Evolutionary conservation across 2,888 invertebrate genomes (phyloP).

Genomic region (Caradrina clavipalpis): DNA sequence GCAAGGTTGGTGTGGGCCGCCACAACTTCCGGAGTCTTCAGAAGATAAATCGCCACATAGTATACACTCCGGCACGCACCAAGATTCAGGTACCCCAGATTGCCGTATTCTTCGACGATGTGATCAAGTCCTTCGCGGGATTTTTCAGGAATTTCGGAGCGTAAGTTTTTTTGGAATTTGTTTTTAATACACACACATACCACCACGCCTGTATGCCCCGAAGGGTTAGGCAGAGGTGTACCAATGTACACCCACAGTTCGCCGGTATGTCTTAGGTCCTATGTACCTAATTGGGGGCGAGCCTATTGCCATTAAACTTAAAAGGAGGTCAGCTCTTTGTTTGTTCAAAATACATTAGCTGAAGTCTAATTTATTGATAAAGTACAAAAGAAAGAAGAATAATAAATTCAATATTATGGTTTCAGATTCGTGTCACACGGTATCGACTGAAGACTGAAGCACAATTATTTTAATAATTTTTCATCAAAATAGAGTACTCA

Average conservation of each 20-base stretch:
- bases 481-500: background rate
- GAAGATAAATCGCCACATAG: constrained; percentile 70
- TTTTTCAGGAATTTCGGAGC: constrained; percentile 77
- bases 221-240: too few species aligned
- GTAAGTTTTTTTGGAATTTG: constrained; percentile 61
- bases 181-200: too few species aligned
- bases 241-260: too few species aligned
- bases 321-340: too few species aligned
- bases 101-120: constrained; percentile 70
- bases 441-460: constrained; percentile 43
- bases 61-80: constrained; percentile 73
- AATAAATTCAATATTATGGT: constrained; percentile 45
- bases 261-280: too few species aligned
- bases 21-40: constrained; percentile 87
- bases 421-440: constrained; percentile 71
- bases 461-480: background rate
- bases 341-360: too few species aligned
- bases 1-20: constrained; percentile 74
- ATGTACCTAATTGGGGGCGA: too few species aligned
- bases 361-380: too few species aligned
- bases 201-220: too few species aligned
- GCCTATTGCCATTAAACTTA: too few species aligned
- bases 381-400: too few species aligned
- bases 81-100: constrained; percentile 70
- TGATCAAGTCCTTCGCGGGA: constrained; percentile 63